phyloP scores from a whole-genome alignment of 2,113 vertebrate genomes.

The Hippopotamus amphibius region DNA sequence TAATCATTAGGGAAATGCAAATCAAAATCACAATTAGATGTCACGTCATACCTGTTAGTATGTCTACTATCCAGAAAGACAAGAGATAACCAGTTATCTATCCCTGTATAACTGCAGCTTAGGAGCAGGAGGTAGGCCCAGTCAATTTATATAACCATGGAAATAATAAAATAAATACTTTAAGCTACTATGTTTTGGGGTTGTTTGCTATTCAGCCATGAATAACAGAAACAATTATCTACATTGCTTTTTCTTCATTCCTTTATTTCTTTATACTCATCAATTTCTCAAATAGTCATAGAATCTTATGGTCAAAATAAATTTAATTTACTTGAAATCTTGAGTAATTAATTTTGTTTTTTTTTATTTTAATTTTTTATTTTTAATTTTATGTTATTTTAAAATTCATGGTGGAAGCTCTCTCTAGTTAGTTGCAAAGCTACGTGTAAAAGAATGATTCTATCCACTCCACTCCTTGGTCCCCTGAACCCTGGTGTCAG shows the following conservation, averaged over 20 bases:
- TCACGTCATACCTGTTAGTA: background rate
- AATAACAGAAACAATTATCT: background rate
- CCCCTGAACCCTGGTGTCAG: too few species aligned
- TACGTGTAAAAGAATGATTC: background rate
- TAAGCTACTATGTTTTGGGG: background rate
- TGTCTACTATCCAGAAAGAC: background rate
- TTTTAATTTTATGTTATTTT: background rate
- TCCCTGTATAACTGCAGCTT: background rate
- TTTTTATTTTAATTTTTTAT: background rate
- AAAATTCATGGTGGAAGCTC: background rate
- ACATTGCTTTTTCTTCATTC: background rate
- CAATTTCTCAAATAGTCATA: background rate
- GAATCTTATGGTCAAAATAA: background rate
- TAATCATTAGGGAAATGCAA: background rate
- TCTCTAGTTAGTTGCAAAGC: background rate
- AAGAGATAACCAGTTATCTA: background rate
- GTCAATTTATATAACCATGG: background rate
- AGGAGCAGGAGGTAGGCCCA: background rate
- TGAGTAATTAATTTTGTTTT: background rate
- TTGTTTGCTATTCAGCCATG: background rate
- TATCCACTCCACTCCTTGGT: background rate
- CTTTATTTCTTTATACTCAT: background rate
- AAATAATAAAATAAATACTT: background rate
- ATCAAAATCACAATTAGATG: background rate
- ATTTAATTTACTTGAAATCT: background rate